Base-by-base conservation (phyloP, 2,888 invertebrate genomes). In the Petrolisthes manimaculis region DNA sequence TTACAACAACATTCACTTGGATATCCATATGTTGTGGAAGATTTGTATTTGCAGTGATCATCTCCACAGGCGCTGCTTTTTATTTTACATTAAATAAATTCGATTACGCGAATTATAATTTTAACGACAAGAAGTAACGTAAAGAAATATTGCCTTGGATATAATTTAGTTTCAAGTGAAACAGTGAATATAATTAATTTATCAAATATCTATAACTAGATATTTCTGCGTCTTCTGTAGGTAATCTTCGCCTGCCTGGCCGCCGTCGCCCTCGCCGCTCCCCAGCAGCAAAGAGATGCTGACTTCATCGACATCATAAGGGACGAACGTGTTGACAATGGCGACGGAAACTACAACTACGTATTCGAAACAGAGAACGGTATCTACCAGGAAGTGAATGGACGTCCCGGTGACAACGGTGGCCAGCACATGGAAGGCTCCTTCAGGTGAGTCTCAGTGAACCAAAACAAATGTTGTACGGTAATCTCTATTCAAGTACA, bases 311-410 rank as follows among this genome's bases (percentile, higher is more conserved):
- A 53, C 14, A 86, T 86, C 86, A 14, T 86, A 9, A 74, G 83
- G 74, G 75, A 86, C 37, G 78, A 83, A 14, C 54, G 77, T 8
- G 67, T 54, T 18, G 83, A 86, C 78, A 61, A 86, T 18, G 86
- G 86, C 18, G 86, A 82, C 69, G 86, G 86, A 24, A 86, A 75
- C 83, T 86, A 78, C 86, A 77, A 75, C 37, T 86, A 55, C 54
- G 24, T 54, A 37, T 86, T 83, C 86, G 75, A 78, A 8, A 82
- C 83, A 53, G 86, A 83, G 69, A 86, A 86, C 69, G 86, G 86
- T n/a, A 77, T 86, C 78, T 75, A 77, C 61, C 53, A 54, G 82
- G 74, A 83, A 12, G 86, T 78, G 54, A 18, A 4, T 12, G 86
- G 86, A 55, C 24, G 54, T 78, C 83, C 83, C 8, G 56, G 24